A percentile compares a stretch with the other conserved stretches of the same genome.
phyloP scores from a whole-genome alignment of 2,113 vertebrate species.

The Laterallus jamaicensis region DNA sequence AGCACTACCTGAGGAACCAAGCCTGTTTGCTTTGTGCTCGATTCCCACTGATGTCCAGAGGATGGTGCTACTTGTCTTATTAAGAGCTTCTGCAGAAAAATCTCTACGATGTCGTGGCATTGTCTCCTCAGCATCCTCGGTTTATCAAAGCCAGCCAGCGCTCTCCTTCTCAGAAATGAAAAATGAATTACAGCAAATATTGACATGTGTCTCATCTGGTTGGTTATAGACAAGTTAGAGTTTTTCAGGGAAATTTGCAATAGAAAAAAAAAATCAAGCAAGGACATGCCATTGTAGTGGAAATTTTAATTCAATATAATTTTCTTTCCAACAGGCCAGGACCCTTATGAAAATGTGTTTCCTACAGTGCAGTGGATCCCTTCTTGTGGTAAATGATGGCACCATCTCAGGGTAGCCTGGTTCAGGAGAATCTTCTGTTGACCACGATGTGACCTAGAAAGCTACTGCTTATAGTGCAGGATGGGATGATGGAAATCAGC shows the following conservation, averaged over 20 bases:
- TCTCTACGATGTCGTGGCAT: neutral
- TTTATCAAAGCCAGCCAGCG: neutral
- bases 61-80: constrained; percentile 62
- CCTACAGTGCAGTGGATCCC: neutral
- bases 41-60: constrained; percentile 44
- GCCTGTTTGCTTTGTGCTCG: neutral
- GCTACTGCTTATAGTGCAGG: neutral
- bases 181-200: neutral
- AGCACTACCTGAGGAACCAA: neutral
- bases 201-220: neutral
- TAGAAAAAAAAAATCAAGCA: neutral
- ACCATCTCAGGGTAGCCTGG: neutral
- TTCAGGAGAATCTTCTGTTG: neutral
- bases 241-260: neutral
- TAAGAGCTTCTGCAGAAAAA: constrained; percentile 23
- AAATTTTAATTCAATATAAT: neutral
- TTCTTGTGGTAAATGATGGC: neutral
- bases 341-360: neutral
- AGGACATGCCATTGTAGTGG: neutral
- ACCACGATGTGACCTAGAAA: neutral
- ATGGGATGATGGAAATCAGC: neutral
- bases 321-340: neutral
- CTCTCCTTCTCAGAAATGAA: neutral
- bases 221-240: neutral
- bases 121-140: neutral